Percentiles rank a stretch among this genome's conserved stretches.
These are phyloP conservation scores for Amazona vittata DNA, from an alignment of 2,113 vertebrate genomes.

Conservation along the genomic window DNA sequence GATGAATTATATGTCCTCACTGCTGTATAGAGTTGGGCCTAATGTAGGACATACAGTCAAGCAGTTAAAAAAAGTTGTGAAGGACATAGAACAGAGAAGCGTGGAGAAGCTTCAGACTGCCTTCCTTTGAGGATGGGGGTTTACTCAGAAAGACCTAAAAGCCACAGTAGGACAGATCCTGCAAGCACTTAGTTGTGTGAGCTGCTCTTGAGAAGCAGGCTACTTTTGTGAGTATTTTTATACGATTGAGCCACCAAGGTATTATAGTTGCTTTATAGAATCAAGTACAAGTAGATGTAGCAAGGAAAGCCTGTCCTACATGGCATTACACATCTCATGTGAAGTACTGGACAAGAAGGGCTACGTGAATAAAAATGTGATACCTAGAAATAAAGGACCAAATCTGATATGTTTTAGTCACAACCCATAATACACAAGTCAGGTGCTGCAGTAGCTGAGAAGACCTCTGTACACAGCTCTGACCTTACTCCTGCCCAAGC, in stretches of 20 bases:
- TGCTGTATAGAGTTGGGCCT: constrained; percentile 43
- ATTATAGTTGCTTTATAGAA: not conserved
- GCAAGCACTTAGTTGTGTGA: not conserved
- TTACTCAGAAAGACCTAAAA: not conserved
- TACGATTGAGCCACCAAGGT: no score
- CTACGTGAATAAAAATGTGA: not conserved
- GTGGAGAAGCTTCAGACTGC: not conserved
- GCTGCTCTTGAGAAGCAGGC: not conserved
- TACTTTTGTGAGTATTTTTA: not conserved
- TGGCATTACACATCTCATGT: not conserved
- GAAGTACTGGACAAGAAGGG: not conserved
- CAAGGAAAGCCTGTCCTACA: not conserved
- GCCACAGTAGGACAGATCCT: not conserved
- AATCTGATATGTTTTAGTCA: not conserved
- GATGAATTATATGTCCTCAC: constrained; percentile 68
- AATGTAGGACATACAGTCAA: constrained; percentile 58
- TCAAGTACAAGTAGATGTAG: not conserved
- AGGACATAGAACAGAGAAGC: constrained; percentile 40
- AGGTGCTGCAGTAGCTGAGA: not conserved
- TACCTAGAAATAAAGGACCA: not conserved
- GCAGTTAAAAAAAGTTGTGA: constrained; percentile 58
- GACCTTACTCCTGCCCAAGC: not conserved
- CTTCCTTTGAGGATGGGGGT: not conserved
- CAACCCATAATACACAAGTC: no score
- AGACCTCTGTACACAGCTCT: not conserved